Conservation (phyloP, 2,888 invertebrate genomes). For the Patella ulyssiponensis region DNA sequence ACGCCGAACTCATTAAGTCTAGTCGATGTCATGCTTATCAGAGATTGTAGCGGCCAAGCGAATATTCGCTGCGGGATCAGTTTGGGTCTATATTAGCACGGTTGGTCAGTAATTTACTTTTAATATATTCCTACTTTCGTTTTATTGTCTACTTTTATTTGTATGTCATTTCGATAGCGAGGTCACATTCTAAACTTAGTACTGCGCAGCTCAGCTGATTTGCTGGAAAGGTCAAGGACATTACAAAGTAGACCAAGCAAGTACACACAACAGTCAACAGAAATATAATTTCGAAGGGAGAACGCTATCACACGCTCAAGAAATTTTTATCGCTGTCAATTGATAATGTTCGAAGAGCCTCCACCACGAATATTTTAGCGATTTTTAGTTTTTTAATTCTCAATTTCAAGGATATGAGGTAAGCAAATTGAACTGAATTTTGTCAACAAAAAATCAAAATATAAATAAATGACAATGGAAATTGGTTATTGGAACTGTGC, state of each 20-base stretch:
- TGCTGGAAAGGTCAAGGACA: background rate
- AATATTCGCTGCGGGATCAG: too few species aligned
- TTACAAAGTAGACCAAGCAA: conserved; percentile 1
- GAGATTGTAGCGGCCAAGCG: too few species aligned
- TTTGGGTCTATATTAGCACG: too few species aligned
- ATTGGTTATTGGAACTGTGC: too few species aligned
- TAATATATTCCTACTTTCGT: background rate
- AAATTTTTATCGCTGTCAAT: conserved; percentile 9
- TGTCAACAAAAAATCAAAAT: too few species aligned
- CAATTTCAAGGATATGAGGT: conserved; percentile 42
- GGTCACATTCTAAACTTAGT: background rate
- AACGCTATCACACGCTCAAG: background rate
- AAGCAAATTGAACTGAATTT: conserved; percentile 17
- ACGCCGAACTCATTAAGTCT: too few species aligned
- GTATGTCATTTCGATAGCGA: background rate
- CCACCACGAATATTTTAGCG: conserved; percentile 20
- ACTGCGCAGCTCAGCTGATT: conserved; percentile 6
- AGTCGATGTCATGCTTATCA: too few species aligned
- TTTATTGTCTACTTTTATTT: background rate
- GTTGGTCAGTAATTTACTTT: too few species aligned
- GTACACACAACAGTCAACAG: background rate
- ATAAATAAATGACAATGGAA: too few species aligned
- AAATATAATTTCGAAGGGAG: background rate
- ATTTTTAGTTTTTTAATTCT: conserved; percentile 29
- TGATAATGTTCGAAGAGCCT: conserved; percentile 37